Conservation (phyloP, 2,113 vertebrate species). For the Chamaetylas fuelleborni region DNA sequence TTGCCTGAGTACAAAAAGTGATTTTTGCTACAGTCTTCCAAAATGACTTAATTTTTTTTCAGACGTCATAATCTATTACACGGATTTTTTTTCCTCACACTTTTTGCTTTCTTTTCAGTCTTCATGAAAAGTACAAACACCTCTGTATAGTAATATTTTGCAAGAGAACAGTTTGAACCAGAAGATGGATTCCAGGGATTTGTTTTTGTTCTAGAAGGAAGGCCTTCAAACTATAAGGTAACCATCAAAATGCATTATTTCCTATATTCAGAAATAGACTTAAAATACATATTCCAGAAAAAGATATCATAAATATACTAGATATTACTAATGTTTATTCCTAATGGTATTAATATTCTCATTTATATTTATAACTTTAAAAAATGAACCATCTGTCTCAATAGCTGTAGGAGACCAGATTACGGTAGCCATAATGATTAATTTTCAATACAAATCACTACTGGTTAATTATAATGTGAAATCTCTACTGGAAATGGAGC, state of each 20-base stretch:
- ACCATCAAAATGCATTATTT: background rate
- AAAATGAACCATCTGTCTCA: slow-evolving; percentile 61
- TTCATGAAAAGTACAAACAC: background rate
- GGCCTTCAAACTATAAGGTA: background rate
- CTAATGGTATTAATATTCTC: slow-evolving; percentile 47
- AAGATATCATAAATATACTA: slow-evolving; percentile 41
- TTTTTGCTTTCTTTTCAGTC: background rate
- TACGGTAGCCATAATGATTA: slow-evolving; percentile 36
- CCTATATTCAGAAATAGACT: background rate
- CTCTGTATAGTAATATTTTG: slow-evolving; percentile 4
- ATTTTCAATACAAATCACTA: slow-evolving; percentile 57
- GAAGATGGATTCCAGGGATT: background rate
- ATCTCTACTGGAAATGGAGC: slow-evolving; percentile 37
- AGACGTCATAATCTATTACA: background rate
- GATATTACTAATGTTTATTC: slow-evolving; percentile 54
- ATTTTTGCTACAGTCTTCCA: background rate
- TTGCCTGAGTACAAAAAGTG: background rate
- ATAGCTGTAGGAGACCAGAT: slow-evolving; percentile 37
- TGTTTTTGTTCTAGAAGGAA: background rate
- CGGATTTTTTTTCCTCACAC: background rate
- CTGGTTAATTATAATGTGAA: slow-evolving; percentile 55
- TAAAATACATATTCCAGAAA: slow-evolving; percentile 55
- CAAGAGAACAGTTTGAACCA: background rate
- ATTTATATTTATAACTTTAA: slow-evolving; percentile 71
- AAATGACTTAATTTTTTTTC: background rate